Conservation (phyloP, 2,797 vertebrate species). For the Myotis planiceps region DNA sequence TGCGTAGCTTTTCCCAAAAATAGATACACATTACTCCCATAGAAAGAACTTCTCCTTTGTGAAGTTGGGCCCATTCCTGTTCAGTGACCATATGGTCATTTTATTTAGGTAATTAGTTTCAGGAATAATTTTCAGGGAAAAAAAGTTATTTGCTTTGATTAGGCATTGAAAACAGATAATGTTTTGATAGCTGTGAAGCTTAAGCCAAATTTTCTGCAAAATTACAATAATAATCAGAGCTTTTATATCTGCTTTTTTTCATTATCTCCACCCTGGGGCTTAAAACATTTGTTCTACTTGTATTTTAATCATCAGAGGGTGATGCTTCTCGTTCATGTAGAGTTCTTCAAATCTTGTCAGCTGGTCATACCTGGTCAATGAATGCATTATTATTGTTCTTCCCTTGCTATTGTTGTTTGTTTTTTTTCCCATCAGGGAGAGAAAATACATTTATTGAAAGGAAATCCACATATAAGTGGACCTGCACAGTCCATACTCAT, state of each 20-base stretch:
- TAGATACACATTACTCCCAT: no score
- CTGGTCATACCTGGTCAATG: background rate
- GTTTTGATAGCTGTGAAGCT: background rate
- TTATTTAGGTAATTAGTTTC: background rate
- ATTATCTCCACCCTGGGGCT: background rate
- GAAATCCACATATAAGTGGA: background rate
- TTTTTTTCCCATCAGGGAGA: background rate
- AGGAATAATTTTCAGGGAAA: background rate
- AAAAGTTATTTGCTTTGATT: background rate
- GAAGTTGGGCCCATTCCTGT: background rate
- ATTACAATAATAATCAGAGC: background rate
- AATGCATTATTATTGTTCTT: background rate
- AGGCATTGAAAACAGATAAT: background rate
- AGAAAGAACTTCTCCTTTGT: background rate
- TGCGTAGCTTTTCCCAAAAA: background rate
- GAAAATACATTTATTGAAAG: background rate
- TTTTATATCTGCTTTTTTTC: background rate
- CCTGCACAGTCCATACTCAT: no score
- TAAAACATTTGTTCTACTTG: background rate
- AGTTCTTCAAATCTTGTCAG: background rate
- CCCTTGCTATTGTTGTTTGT: background rate
- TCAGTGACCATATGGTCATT: background rate
- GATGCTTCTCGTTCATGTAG: background rate
- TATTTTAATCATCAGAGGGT: background rate
- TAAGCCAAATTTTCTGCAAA: background rate